phyloP scores from a whole-genome alignment of 2,797 vertebrate genomes.

The Vultur gryphus region DNA sequence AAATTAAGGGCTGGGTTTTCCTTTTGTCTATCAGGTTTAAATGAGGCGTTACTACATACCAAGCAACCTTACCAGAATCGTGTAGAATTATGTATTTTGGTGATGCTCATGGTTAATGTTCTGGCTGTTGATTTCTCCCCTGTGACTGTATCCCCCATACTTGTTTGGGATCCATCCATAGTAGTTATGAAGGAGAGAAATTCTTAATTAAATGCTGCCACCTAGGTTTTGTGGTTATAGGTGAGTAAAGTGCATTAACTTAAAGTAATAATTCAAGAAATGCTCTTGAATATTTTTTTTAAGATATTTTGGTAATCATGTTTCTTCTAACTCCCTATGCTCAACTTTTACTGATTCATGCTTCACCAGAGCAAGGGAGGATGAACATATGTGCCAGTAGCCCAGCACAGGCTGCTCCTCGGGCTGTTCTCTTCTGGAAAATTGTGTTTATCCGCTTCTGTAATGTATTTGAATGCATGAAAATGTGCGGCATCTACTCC shows the following conservation, averaged over 20 bases:
- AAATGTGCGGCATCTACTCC: fast-evolving
- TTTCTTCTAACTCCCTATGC: neutral
- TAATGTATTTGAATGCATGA: fast-evolving
- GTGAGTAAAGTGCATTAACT: neutral
- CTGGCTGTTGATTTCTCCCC: neutral
- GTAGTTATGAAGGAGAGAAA: fast-evolving
- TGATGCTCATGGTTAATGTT: neutral
- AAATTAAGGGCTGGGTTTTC: neutral
- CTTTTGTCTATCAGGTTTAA: neutral
- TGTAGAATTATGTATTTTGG: fast-evolving
- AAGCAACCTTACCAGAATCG: too few species aligned
- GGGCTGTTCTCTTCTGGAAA: neutral
- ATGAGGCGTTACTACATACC: fast-evolving
- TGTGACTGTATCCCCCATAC: too few species aligned
- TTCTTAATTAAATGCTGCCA: neutral
- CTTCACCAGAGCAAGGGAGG: too few species aligned
- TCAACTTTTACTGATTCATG: too few species aligned
- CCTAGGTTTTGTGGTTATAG: neutral
- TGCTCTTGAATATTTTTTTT: fast-evolving
- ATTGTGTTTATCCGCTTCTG: fast-evolving
- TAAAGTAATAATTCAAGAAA: neutral
- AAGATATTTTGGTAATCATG: too few species aligned
- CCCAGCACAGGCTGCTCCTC: neutral
- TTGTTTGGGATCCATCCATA: too few species aligned
- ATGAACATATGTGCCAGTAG: fast-evolving